Conservation (phyloP, 2,113 vertebrate genomes). For the Dinomys branickii region DNA sequence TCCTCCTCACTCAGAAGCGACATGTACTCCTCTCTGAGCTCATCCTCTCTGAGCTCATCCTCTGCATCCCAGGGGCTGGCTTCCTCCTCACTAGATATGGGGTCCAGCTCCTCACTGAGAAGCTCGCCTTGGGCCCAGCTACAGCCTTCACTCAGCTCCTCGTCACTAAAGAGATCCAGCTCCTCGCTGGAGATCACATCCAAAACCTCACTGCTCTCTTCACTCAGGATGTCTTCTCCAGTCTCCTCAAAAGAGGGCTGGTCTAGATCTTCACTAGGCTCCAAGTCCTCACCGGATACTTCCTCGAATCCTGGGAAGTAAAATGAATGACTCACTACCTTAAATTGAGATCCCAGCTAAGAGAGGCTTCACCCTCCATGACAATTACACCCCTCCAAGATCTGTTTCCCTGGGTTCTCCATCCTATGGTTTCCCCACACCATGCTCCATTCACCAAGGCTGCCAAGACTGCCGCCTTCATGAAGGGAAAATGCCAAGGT, state of each 20-base stretch:
- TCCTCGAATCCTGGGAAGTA: conserved; percentile 66
- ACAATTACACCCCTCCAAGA: neutral
- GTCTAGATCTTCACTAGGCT: conserved; percentile 68
- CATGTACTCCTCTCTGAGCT: conserved; percentile 61
- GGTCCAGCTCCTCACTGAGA: conserved; percentile 64
- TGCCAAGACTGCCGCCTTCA: neutral
- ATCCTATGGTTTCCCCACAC: neutral
- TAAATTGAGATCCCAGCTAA: neutral
- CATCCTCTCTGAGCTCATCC: conserved; percentile 56
- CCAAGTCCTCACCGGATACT: conserved; percentile 59
- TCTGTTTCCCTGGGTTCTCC: neutral
- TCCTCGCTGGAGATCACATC: conserved; percentile 72
- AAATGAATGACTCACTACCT: conserved; percentile 36
- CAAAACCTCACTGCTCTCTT: conserved; percentile 64
- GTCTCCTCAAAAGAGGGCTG: conserved; percentile 51
- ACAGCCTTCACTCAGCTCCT: conserved; percentile 39
- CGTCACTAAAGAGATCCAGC: conserved; percentile 65
- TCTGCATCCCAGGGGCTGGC: neutral
- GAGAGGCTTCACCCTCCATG: neutral
- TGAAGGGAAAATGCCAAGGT: neutral
- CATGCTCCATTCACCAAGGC: neutral
- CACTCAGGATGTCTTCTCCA: conserved; percentile 10
- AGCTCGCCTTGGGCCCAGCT: conserved; percentile 53
- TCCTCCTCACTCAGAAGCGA: conserved; percentile 56
- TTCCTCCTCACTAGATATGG: conserved; percentile 67